Evolutionary conservation across 2,113 vertebrate species (phyloP), one percentile per base, ranked within the genome.

Genomic region (Odocoileus hemionus): DNA sequence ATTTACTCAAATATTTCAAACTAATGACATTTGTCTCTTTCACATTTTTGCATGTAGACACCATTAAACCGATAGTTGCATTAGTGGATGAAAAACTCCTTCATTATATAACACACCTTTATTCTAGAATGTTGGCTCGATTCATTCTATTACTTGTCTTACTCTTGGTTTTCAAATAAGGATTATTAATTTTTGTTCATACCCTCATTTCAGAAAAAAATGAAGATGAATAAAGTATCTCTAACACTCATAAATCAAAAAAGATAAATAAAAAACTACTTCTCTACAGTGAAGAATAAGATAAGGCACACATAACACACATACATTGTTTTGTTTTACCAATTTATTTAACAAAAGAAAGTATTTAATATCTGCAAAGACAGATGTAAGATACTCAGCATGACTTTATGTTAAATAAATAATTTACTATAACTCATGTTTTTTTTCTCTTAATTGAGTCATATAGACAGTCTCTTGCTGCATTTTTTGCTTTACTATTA

Each of bases 191-290:
- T 83, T 96, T 86, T 89, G 11, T 95, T 93, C 43, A 55, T 95
- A 60, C 25, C 13, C 10, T 87, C 13, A 54, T 97, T 97, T 96
- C 91, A 99, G 98, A 28, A 90, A 97, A 97, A 87, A 94, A 79
- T 55, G 89, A 30, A 11, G 36, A 96, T 93, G 11, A 97, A 28
- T 54, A 82, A 52, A 39, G 1, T 92, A 57, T 55, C 64, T 60
- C 98, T 96, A 19, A 0, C 57, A 98, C 98, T 90, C 98, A 47
- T 17, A 19, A 79, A 47, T 79, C 7, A 79, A 33, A 50, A 50
- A 50, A 78, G 6, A 79, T 47, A 47, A 19, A 79, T 47, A 79
- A 79, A 43, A 6, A 43, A 50, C 43, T 79, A 79, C 5, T 70
- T 64, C 58, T 93, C 16, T 67, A 54, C 28, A 39, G 13, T 83